Percentiles rank a stretch among this genome's conserved stretches.
Evolutionary conservation across 2,888 invertebrate genomes (phyloP).

Genomic region (Drosophila pseudotalamancana): DNA sequence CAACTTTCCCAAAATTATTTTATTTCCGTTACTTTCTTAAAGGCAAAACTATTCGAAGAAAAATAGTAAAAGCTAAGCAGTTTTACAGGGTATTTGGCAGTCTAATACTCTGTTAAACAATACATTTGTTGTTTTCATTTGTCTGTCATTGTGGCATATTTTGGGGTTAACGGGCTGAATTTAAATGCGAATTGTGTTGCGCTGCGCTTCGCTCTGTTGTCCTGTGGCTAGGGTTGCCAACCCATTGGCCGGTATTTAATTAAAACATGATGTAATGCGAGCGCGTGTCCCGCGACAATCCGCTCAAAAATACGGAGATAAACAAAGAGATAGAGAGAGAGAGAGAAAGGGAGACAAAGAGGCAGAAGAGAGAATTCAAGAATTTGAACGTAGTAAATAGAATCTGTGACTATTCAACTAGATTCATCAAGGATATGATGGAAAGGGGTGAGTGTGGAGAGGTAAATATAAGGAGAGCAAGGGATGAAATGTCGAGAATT

Average conservation of each 20-base stretch:
- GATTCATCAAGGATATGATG: neutral
- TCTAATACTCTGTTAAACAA: neutral
- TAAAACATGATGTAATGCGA: slow-evolving; percentile 61
- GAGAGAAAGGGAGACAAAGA: neutral
- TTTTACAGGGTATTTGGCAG: slow-evolving; percentile 16
- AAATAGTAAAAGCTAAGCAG: neutral
- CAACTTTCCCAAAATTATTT: neutral
- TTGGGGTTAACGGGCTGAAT: slow-evolving; percentile 66
- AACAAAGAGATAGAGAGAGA: neutral
- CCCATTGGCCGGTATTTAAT: slow-evolving; percentile 54
- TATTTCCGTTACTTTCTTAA: neutral
- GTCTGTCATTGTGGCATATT: slow-evolving; percentile 56
- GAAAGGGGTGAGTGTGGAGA: neutral
- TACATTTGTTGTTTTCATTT: slow-evolving; percentile 50
- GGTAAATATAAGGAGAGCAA: neutral
- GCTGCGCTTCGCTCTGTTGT: slow-evolving; percentile 6
- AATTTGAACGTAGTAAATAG: neutral
- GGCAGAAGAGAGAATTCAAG: neutral
- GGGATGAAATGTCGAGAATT: too few relatives aligned
- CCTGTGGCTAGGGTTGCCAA: slow-evolving; percentile 40
- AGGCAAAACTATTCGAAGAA: neutral
- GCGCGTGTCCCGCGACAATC: slow-evolving; percentile 29
- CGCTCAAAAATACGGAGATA: slow-evolving; percentile 1
- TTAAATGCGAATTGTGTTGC: slow-evolving; percentile 45
- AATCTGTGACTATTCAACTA: neutral